A percentile compares a stretch with the other conserved stretches of the same genome.
These are phyloP conservation scores for Trachelus stipa DNA, from an alignment of 2,888 invertebrate genomes.

Conservation along the genomic window DNA sequence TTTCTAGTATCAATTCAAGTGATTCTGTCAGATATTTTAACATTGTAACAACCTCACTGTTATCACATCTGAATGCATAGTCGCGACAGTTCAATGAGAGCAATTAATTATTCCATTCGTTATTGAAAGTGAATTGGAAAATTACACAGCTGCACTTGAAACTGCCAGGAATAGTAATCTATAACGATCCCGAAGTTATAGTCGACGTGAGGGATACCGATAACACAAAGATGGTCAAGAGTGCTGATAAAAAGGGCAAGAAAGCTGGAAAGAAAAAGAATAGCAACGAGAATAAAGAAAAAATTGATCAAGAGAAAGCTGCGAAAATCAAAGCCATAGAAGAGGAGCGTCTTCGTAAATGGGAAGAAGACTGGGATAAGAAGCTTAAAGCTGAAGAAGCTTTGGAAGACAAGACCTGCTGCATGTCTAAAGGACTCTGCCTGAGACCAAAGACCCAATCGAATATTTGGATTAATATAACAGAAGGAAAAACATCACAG, in stretches of 20 bases:
- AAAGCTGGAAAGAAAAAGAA: constrained; percentile 1
- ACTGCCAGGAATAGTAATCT: constrained; percentile 21
- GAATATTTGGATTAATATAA: constrained; percentile 46
- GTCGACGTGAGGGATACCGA: constrained; percentile 16
- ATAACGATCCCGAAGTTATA: constrained; percentile 11
- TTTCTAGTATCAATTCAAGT: neutral
- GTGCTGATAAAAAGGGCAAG: constrained; percentile 15
- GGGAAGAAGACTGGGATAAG: constrained; percentile 40
- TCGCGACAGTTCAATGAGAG: constrained; percentile 6
- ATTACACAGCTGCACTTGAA: constrained; percentile 17
- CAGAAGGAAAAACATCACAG: constrained; percentile 35
- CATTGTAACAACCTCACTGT: constrained; percentile 8
- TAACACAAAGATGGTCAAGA: constrained; percentile 1
- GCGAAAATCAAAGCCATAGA: constrained; percentile 18
- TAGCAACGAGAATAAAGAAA: neutral
- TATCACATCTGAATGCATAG: constrained; percentile 14
- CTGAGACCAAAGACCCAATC: constrained; percentile 36
- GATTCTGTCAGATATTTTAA: neutral
- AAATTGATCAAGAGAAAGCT: neutral
- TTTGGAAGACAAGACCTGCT: constrained; percentile 34
- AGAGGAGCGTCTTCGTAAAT: constrained; percentile 32
- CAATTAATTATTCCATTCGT: constrained; percentile 1
- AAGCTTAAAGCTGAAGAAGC: constrained; percentile 34
- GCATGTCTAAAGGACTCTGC: constrained; percentile 27
- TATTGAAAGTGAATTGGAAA: constrained; percentile 8